Percentiles rank a stretch among this genome's conserved stretches.
These are phyloP conservation scores for Zoanthus sociatus DNA, from an alignment of 92 coral and sea anemone species.

Conservation along the genomic window DNA sequence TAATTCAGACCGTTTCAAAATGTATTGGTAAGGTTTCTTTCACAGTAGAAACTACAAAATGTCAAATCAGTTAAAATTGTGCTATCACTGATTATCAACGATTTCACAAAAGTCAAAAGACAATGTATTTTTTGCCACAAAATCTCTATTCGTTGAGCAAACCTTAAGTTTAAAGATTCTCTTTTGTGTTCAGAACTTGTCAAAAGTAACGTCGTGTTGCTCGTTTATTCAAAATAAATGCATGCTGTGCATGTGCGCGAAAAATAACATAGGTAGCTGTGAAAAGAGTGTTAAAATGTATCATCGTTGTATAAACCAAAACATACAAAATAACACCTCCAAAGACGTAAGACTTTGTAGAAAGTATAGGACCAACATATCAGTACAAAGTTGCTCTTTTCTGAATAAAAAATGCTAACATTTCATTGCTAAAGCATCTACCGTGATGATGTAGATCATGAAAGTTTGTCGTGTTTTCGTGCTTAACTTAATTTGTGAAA, in stretches of 20 bases:
- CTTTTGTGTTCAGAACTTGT: neutral
- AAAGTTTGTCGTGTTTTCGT: no score
- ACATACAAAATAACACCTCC: neutral
- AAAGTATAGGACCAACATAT: no score
- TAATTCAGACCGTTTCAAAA: no score
- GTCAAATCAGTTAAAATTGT: no score
- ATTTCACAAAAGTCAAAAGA: neutral
- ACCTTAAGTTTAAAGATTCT: neutral
- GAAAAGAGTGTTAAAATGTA: constrained; percentile 9
- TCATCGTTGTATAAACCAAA: constrained; percentile 6
- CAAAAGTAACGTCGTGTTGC: neutral
- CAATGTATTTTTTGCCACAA: neutral
- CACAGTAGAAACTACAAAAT: no score
- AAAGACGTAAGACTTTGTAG: neutral
- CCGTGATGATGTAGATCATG: no score
- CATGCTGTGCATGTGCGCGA: neutral
- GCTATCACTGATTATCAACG: no score
- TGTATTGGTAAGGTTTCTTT: no score
- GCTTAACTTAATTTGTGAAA: no score
- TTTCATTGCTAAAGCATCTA: no score
- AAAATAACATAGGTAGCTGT: neutral
- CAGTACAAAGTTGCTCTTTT: no score
- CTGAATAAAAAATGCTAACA: no score
- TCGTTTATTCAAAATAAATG: neutral
- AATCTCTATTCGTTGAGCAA: neutral